phyloP scores from a whole-genome alignment of 1,140 invertebrate genomes.

The Brachionus calyciflorus region DNA sequence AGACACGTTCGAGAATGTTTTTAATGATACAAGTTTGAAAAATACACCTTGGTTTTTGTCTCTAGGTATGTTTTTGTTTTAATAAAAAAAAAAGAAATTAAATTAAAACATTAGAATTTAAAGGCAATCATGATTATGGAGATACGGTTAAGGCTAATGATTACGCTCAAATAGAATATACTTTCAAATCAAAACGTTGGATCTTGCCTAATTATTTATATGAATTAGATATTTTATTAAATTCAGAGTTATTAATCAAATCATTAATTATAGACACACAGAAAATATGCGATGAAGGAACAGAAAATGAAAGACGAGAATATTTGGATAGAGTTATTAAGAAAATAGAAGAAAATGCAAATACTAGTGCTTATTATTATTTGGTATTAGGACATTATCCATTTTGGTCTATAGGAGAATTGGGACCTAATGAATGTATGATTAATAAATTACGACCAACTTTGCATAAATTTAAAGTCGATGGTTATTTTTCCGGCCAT shows the following conservation, averaged over 20 bases:
- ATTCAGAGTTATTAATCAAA: background rate
- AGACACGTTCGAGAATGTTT: conserved; percentile 17
- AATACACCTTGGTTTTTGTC: conserved; percentile 30
- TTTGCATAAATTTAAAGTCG: conserved; percentile 60
- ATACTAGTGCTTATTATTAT: conserved; percentile 14
- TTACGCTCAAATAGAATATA: conserved; percentile 35
- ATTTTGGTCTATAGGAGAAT: conserved; percentile 62
- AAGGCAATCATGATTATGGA: conserved; percentile 33
- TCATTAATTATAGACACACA: conserved; percentile 2
- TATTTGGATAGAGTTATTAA: background rate
- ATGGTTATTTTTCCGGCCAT: conserved; percentile 63
- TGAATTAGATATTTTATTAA: background rate
- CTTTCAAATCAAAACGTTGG: conserved; percentile 8
- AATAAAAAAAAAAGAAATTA: background rate
- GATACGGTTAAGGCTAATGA: background rate
- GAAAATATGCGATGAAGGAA: conserved; percentile 30
- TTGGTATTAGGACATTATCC: conserved; percentile 50
- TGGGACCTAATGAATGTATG: conserved; percentile 62
- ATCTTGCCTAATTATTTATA: conserved; percentile 14
- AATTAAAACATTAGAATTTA: background rate
- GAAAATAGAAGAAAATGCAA: background rate
- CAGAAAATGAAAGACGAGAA: background rate
- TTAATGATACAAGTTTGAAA: background rate
- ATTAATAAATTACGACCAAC: conserved; percentile 58
- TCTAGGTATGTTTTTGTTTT: background rate